A percentile compares a stretch with the other conserved stretches of the same genome.
Conservation (phyloP, 1,140 invertebrate species). For the Kradibia gibbosae region DNA sequence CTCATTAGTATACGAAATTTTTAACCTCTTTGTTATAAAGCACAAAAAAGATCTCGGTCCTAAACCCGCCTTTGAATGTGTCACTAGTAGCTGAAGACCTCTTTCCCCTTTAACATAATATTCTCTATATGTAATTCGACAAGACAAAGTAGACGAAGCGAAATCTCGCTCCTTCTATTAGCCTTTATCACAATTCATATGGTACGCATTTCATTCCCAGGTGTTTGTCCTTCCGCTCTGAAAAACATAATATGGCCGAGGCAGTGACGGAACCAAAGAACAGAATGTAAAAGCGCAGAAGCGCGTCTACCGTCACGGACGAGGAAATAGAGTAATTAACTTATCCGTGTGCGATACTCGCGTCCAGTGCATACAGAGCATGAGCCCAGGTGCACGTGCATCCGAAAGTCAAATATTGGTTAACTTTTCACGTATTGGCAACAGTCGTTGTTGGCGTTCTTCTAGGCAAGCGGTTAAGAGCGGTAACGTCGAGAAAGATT, state of each 20-base stretch:
- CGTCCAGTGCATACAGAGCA: neutral
- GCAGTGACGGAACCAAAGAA: neutral
- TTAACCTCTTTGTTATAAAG: neutral
- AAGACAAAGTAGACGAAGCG: neutral
- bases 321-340: slow-evolving; percentile 12
- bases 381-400: neutral
- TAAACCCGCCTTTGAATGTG: no score
- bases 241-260: neutral
- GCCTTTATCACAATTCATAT: neutral
- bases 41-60: no score
- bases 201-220: neutral
- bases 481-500: no score
- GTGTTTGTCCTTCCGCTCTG: no score
- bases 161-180: slow-evolving; percentile 1
- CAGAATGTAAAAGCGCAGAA: neutral
- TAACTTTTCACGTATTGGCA: neutral
- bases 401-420: neutral
- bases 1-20: no score
- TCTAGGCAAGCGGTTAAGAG: neutral
- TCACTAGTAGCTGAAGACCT: no score
- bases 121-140: no score
- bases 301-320: slow-evolving; percentile 1
- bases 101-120: no score
- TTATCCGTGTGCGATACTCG: neutral
- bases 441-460: neutral